Evolutionary conservation across 2,888 invertebrate genomes (phyloP).

Genomic region (Torymus tubicola): DNA sequence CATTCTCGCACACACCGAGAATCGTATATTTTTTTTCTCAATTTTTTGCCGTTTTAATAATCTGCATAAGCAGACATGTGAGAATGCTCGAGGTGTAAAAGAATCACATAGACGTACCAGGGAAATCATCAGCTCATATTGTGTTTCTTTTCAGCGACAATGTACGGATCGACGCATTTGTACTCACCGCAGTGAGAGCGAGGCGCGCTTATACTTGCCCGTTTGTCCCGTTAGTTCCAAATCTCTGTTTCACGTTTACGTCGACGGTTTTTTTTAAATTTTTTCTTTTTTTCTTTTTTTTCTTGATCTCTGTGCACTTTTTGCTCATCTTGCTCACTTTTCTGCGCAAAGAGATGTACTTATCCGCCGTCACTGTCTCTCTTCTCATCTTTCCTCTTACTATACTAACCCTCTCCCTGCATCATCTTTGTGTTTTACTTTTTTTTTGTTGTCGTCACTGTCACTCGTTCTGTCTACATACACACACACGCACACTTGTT

Average conservation of each 20-base stretch:
- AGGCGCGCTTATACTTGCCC: slow-evolving; percentile 65
- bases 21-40: neutral
- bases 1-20: neutral
- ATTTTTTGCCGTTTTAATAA: slow-evolving; percentile 1
- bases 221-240: slow-evolving; percentile 71
- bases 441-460: neutral
- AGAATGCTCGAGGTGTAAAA: slow-evolving; percentile 47
- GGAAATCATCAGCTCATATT: slow-evolving; percentile 62
- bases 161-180: slow-evolving; percentile 73
- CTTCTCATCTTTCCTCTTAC: neutral
- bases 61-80: neutral
- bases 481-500: neutral
- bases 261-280: slow-evolving; percentile 50
- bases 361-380: neutral
- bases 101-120: neutral
- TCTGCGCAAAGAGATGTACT: slow-evolving; percentile 44
- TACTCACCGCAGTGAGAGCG: slow-evolving; percentile 71
- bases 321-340: slow-evolving; percentile 51
- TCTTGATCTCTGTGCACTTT: slow-evolving; percentile 35
- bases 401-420: neutral
- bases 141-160: slow-evolving; percentile 73
- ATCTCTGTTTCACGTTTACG: slow-evolving; percentile 53
- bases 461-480: neutral
- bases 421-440: slow-evolving; percentile 12
- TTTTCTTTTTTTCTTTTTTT: slow-evolving; percentile 51